phyloP scores from a whole-genome alignment of 2,888 invertebrate genomes.

The Cataglyphis rosenhaueri region DNA sequence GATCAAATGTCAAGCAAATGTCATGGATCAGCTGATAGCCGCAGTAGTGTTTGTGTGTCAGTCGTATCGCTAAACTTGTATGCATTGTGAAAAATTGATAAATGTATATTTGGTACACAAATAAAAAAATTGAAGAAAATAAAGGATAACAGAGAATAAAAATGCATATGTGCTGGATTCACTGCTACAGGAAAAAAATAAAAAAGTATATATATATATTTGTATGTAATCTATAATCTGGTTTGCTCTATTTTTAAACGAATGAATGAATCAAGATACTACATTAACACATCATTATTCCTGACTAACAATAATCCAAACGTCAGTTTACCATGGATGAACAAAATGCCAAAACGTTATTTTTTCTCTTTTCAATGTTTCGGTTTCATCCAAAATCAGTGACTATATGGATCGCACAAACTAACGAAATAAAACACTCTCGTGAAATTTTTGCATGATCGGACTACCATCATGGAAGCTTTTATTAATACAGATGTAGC shows the following conservation, averaged over 20 bases:
- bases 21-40: slow-evolving; percentile 5
- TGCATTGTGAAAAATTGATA: not conserved
- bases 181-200: not conserved
- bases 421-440: not conserved
- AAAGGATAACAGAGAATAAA: slow-evolving; percentile 18
- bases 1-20: too few relatives aligned
- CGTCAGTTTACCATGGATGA: slow-evolving; percentile 1
- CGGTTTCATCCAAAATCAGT: not conserved
- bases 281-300: slow-evolving; percentile 15
- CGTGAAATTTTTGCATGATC: not conserved
- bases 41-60: not conserved
- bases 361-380: not conserved
- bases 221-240: not conserved
- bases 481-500: slow-evolving; percentile 71
- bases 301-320: slow-evolving; percentile 15
- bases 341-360: slow-evolving; percentile 13
- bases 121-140: not conserved
- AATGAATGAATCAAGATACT: not conserved
- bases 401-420: not conserved
- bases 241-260: not conserved
- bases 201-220: slow-evolving; percentile 26
- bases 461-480: slow-evolving; percentile 42
- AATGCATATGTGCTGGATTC: slow-evolving; percentile 20
- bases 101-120: not conserved
- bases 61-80: not conserved